phyloP scores from a whole-genome alignment of 2,888 invertebrate species.

The Agapostemon virescens region DNA sequence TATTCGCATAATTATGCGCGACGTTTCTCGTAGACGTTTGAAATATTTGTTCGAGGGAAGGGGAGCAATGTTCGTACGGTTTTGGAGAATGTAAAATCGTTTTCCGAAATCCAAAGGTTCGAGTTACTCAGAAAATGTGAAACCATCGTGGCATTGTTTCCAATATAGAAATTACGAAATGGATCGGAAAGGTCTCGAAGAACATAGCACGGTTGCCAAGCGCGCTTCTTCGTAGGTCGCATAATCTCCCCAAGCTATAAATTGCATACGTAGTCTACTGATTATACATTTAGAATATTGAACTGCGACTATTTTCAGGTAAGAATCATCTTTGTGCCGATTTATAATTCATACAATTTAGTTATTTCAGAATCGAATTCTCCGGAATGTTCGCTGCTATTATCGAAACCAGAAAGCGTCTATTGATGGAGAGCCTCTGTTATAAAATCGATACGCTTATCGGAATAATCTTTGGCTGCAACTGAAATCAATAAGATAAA shows the following conservation, averaged over 20 bases:
- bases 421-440: not conserved
- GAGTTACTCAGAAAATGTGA: not conserved
- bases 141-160: not conserved
- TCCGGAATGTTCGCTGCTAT: not conserved
- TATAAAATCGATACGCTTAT: not conserved
- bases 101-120: too few species aligned
- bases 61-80: too few species aligned
- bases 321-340: too few species aligned
- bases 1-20: too few species aligned
- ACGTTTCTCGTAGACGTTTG: too few species aligned
- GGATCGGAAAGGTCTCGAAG: not conserved
- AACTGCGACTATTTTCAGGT: too few species aligned
- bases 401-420: not conserved
- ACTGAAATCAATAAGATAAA: not conserved
- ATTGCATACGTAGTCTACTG: too few species aligned
- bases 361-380: not conserved
- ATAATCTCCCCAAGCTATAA: too few species aligned
- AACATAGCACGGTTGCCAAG: not conserved
- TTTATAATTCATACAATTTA: too few species aligned
- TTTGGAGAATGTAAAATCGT: too few species aligned
- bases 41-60: too few species aligned
- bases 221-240: not conserved
- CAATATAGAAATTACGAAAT: not conserved
- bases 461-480: not conserved
- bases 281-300: too few species aligned